Percentiles rank a stretch among this genome's conserved stretches.
phyloP scores from a whole-genome alignment of 2,888 invertebrate genomes.

The Stenotaenia linearis region DNA sequence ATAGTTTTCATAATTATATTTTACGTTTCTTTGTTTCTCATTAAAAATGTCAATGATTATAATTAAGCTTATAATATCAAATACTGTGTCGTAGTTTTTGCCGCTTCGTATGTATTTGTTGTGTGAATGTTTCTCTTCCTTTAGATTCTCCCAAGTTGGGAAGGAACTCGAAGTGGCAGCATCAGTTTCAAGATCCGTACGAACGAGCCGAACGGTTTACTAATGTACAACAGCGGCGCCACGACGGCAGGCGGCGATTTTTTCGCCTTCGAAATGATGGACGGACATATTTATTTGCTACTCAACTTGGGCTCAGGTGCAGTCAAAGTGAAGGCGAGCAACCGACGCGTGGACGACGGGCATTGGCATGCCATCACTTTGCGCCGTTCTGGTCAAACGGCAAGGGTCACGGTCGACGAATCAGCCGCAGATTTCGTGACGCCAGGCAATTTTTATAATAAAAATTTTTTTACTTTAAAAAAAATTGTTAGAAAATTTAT shows the following conservation, averaged over 20 bases:
- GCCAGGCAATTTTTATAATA: conserved; percentile 55
- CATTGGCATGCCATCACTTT: conserved; percentile 87
- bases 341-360: conserved; percentile 73
- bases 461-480: background rate
- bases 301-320: conserved; percentile 87
- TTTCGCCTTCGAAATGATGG: conserved; percentile 88
- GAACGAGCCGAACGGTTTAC: conserved; percentile 87
- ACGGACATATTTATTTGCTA: conserved; percentile 87
- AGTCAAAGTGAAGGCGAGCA: conserved; percentile 73
- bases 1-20: background rate
- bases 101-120: background rate
- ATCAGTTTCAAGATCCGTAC: conserved; percentile 93
- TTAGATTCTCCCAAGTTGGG: conserved; percentile 84
- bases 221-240: conserved; percentile 79
- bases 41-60: background rate
- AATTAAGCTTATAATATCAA: background rate
- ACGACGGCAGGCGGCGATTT: conserved; percentile 60
- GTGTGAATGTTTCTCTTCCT: background rate
- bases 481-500: background rate
- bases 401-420: conserved; percentile 82
- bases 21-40: background rate
- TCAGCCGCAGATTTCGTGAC: conserved; percentile 82
- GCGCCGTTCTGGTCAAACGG: conserved; percentile 72
- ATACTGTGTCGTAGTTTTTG: too few species aligned
- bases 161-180: conserved; percentile 76